Conservation (phyloP, 2,888 invertebrate genomes). For the Cyclophora punctaria region DNA sequence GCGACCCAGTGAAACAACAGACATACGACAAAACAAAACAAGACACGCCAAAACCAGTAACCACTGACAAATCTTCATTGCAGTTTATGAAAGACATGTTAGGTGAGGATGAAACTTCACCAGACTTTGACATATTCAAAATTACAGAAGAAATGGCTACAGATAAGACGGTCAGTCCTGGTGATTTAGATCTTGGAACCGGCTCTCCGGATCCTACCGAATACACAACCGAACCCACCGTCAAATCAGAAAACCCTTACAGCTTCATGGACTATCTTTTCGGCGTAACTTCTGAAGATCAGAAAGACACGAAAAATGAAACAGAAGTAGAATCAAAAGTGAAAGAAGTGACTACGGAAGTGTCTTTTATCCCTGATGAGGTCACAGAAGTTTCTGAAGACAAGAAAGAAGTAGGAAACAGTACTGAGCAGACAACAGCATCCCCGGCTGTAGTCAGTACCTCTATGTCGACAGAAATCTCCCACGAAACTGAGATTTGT, state of each 20-base stretch:
- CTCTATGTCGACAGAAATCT: conserved; percentile 86
- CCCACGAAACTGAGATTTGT: conserved; percentile 92
- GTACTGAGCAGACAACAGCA: conserved; percentile 43
- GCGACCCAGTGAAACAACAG: conserved; percentile 34
- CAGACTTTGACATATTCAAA: conserved; percentile 48
- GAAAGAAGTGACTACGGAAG: conserved; percentile 49
- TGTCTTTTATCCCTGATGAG: conserved; percentile 58
- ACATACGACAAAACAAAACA: conserved; percentile 39
- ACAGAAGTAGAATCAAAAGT: conserved; percentile 1
- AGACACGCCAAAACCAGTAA: conserved; percentile 35
- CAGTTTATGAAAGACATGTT: conserved; percentile 48
- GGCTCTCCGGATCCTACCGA: conserved; percentile 53
- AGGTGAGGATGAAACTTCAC: conserved; percentile 35
- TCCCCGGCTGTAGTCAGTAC: conserved; percentile 78
- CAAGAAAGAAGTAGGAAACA: conserved; percentile 14
- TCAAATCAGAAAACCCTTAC: conserved; percentile 30
- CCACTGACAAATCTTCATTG: conserved; percentile 57
- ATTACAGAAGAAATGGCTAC: conserved; percentile 31
- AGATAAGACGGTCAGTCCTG: conserved; percentile 36
- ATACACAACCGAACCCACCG: conserved; percentile 44
- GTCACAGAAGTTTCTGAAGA: conserved; percentile 37
- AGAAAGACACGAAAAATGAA: conserved; percentile 25
- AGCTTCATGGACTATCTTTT: conserved; percentile 64
- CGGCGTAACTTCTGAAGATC: conserved; percentile 47
- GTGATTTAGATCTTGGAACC: conserved; percentile 61